Evolutionary conservation across 2,797 vertebrate species (phyloP).

Genomic region (Micrastur ruficollis): DNA sequence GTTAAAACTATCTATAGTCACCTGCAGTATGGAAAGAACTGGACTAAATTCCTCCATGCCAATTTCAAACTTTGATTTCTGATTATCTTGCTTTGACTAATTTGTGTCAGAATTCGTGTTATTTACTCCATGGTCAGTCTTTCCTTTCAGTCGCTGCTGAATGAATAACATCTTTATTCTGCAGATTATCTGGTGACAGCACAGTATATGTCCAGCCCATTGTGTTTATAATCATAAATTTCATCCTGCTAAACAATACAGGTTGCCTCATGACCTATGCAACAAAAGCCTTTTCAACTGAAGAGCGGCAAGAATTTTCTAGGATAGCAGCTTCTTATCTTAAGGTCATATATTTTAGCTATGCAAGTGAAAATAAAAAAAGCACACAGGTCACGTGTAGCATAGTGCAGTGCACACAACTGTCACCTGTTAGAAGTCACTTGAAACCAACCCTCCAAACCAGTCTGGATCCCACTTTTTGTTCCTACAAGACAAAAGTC

Average conservation of each 20-base stretch:
- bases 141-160: background rate
- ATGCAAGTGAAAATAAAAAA: background rate
- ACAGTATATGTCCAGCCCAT: background rate
- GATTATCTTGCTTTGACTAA: background rate
- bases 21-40: background rate
- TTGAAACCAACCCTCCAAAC: background rate
- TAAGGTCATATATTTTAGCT: background rate
- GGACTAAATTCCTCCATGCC: background rate
- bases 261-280: background rate
- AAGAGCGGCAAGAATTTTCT: background rate
- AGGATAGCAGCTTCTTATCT: background rate
- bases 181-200: background rate
- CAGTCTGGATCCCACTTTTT: background rate
- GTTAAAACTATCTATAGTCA: background rate
- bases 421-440: background rate
- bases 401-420: background rate
- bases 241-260: background rate
- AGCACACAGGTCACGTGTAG: rapidly evolving
- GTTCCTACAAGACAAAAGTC: background rate
- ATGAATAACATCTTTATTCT: background rate
- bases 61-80: background rate
- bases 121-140: background rate
- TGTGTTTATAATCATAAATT: background rate
- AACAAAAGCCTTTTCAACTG: background rate
- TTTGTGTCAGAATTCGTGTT: background rate